A percentile compares a stretch with the other conserved stretches of the same genome.
Evolutionary conservation across 2,797 vertebrate genomes (phyloP).

Genomic region (Hyperoplus immaculatus): DNA sequence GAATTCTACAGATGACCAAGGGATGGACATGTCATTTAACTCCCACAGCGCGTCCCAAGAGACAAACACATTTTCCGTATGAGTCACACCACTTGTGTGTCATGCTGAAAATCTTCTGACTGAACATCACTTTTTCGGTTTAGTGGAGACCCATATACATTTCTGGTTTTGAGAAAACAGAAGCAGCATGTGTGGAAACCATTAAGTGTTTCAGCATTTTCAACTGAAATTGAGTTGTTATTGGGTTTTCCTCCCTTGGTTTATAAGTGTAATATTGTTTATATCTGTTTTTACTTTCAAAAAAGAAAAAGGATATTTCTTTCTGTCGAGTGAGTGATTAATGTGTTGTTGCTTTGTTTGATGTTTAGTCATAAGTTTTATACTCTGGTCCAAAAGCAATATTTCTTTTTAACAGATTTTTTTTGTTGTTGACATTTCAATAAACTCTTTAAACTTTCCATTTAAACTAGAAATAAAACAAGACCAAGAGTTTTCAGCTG

Average conservation of each 20-base stretch:
- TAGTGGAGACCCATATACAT: too few species aligned
- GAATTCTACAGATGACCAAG: constrained; percentile 52
- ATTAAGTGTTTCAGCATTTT: background rate
- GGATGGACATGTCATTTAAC: constrained; percentile 79
- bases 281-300: background rate
- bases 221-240: background rate
- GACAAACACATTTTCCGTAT: constrained; percentile 84
- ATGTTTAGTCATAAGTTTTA: background rate
- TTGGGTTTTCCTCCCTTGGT: background rate
- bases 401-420: background rate
- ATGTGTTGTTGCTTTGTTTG: background rate
- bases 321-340: background rate
- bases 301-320: background rate
- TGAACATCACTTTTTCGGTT: background rate
- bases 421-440: background rate
- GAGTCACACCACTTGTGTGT: background rate
- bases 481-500: background rate
- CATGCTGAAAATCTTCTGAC: background rate
- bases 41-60: constrained; percentile 72
- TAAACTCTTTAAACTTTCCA: background rate
- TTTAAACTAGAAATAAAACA: background rate
- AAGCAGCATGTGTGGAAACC: background rate
- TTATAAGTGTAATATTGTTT: background rate
- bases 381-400: background rate
- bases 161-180: too few species aligned